These are phyloP conservation scores for Grantiella picta DNA, from an alignment of 2,113 vertebrate species.

Conservation along the genomic window DNA sequence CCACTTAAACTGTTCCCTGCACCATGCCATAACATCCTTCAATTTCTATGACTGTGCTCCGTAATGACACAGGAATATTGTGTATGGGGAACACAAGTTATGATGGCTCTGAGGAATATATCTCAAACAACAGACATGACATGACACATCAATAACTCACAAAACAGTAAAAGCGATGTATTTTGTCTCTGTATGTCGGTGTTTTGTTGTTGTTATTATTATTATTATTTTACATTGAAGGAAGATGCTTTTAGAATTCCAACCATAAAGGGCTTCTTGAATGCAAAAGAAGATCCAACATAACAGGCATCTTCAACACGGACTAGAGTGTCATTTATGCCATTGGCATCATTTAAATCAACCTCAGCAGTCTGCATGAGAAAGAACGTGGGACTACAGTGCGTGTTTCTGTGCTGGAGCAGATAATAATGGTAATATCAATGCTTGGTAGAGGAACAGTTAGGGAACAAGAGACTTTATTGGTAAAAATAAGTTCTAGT, in stretches of 20 bases:
- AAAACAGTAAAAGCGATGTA: neutral
- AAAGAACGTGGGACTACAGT: neutral
- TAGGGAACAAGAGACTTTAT: neutral
- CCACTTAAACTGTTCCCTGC: neutral
- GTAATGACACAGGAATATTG: neutral
- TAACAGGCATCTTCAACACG: neutral
- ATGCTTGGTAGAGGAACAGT: neutral
- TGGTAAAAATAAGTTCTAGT: neutral
- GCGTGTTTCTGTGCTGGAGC: fast-evolving
- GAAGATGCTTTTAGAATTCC: neutral
- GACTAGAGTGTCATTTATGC: neutral
- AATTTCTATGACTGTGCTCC: neutral
- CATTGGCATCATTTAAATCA: neutral
- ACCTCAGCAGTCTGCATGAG: neutral
- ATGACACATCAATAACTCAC: neutral
- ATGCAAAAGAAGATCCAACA: neutral
- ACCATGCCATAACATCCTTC: neutral
- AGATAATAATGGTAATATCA: neutral
- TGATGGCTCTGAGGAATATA: neutral
- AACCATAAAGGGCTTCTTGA: neutral
- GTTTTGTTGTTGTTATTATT: neutral
- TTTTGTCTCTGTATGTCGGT: neutral
- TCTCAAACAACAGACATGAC: neutral
- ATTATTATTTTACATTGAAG: neutral
- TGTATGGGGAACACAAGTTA: neutral